phyloP scores from a whole-genome alignment of 2,113 vertebrate genomes.

The Nothoprocta perdicaria region DNA sequence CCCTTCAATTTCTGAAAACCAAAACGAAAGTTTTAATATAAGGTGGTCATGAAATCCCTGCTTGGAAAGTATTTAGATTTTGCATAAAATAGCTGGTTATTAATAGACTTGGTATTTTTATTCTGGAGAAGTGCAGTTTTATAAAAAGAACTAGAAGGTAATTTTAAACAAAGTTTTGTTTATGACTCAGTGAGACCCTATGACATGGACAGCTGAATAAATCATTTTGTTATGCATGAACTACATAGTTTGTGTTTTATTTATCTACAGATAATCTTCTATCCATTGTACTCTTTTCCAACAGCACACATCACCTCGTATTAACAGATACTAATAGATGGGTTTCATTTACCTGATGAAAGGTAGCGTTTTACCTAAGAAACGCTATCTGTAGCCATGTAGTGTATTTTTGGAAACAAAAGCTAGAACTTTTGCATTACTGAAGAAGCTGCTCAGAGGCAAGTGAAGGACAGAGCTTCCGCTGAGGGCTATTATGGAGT shows the following conservation, averaged over 20 bases:
- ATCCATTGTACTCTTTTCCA: neutral
- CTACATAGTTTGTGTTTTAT: neutral
- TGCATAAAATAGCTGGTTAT: neutral
- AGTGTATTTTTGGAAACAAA: neutral
- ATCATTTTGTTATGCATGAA: neutral
- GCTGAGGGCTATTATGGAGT: fast-evolving
- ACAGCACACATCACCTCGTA: neutral
- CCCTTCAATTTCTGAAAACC: neutral
- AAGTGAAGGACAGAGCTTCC: neutral
- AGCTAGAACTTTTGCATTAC: fast-evolving
- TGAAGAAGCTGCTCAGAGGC: fast-evolving
- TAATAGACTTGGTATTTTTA: neutral
- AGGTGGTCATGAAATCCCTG: neutral
- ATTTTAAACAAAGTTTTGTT: neutral
- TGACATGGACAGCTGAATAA: fast-evolving
- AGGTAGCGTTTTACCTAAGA: too few species aligned
- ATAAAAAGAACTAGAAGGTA: neutral
- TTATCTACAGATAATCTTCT: neutral
- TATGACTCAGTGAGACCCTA: neutral
- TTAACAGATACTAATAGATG: neutral
- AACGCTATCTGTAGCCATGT: neutral
- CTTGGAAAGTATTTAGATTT: neutral
- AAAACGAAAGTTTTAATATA: neutral
- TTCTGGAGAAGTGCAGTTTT: neutral
- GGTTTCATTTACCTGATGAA: neutral